These are phyloP conservation scores for Girardia tigrina DNA, from an alignment of 2,888 invertebrate species.

Conservation along the genomic window DNA sequence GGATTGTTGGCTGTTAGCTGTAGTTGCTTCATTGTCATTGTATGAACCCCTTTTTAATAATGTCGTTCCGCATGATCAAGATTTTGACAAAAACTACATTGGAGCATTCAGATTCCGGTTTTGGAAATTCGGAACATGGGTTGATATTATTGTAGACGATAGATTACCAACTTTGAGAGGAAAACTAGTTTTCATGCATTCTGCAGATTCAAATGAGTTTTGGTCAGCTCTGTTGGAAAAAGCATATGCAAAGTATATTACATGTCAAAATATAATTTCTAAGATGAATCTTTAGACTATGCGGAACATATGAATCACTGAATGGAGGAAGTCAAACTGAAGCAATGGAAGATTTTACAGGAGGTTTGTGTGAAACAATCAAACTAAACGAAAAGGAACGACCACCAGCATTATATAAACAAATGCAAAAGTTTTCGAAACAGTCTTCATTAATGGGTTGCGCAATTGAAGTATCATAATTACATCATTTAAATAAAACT, in stretches of 20 bases:
- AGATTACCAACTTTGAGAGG: slow-evolving; percentile 51
- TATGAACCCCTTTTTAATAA: slow-evolving; percentile 71
- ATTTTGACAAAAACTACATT: slow-evolving; percentile 66
- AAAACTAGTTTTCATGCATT: slow-evolving; percentile 52
- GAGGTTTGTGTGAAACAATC: slow-evolving; percentile 64
- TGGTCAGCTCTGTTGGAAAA: slow-evolving; percentile 56
- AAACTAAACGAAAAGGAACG: slow-evolving; percentile 57
- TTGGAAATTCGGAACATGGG: slow-evolving; percentile 79
- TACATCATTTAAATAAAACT: too few species aligned
- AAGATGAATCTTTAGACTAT: slow-evolving; percentile 62
- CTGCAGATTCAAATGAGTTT: slow-evolving; percentile 52
- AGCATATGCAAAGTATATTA: slow-evolving; percentile 54
- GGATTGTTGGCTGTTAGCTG: slow-evolving; percentile 37
- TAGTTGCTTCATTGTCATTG: slow-evolving; percentile 58
- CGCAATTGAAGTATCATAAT: slow-evolving; percentile 68
- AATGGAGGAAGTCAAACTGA: slow-evolving; percentile 94
- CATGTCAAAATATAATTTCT: neutral
- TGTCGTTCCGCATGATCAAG: slow-evolving; percentile 82
- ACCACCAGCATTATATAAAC: slow-evolving; percentile 71
- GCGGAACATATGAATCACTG: slow-evolving; percentile 89
- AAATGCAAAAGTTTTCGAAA: slow-evolving; percentile 73
- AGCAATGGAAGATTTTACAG: slow-evolving; percentile 95
- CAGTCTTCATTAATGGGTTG: slow-evolving; percentile 78
- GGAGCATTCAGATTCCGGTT: slow-evolving; percentile 77
- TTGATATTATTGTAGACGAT: slow-evolving; percentile 61